These are phyloP conservation scores for Tetragonula clypearis DNA, from an alignment of 1,140 invertebrate genomes.

Conservation along the genomic window DNA sequence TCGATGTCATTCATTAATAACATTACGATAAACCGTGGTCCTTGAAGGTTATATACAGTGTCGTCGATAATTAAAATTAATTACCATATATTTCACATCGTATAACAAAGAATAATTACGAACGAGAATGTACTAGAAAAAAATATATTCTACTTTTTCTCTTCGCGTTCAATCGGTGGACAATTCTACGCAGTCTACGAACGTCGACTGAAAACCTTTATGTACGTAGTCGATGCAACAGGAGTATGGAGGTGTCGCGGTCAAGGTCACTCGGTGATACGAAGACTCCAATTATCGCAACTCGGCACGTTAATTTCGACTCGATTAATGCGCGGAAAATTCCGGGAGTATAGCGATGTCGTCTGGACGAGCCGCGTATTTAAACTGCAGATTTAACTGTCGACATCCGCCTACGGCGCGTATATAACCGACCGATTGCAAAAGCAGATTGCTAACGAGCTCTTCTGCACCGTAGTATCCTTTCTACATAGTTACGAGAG, in stretches of 20 bases:
- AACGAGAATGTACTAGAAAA: no score
- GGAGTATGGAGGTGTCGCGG: not conserved
- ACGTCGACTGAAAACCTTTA: no score
- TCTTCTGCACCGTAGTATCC: conserved; percentile 49
- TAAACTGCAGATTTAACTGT: conserved; percentile 56
- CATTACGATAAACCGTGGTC: no score
- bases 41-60: no score
- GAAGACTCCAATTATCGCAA: conserved; percentile 45
- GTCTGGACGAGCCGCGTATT: conserved; percentile 27
- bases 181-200: no score
- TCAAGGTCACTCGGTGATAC: conserved; percentile 34
- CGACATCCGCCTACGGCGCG: conserved; percentile 53
- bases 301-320: conserved; percentile 35
- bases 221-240: no score
- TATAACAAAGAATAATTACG: no score
- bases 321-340: conserved; percentile 29
- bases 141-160: no score
- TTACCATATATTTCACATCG: no score
- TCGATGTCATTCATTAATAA: no score
- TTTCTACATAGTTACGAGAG: conserved; percentile 20
- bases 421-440: conserved; percentile 38
- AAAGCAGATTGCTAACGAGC: conserved; percentile 57
- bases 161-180: no score
- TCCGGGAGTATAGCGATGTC: not conserved
- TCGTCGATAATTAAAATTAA: no score